Conservation (phyloP, 1,140 invertebrate species). For the Bombus superbus region DNA sequence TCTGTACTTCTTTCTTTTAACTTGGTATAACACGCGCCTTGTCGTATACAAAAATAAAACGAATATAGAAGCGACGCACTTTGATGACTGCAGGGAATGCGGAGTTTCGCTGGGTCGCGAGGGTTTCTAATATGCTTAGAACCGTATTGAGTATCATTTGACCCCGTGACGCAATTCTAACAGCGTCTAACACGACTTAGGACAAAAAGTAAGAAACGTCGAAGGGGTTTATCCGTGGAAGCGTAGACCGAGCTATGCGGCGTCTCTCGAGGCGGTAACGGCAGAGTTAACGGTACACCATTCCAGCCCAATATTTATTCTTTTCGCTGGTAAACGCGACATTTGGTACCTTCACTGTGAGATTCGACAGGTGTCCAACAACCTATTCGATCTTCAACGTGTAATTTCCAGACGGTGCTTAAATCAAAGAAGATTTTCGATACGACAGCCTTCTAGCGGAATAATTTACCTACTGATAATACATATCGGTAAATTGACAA, state of each 20-base stretch:
- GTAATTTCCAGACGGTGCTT: background rate
- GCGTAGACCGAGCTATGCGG: constrained; percentile 62
- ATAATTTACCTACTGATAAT: background rate
- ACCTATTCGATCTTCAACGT: background rate
- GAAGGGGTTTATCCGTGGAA: constrained; percentile 56
- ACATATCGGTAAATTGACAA: background rate
- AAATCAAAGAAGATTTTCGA: background rate
- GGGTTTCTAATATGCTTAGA: background rate
- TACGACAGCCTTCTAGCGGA: background rate
- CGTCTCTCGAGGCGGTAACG: constrained; percentile 81
- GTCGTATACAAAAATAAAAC: no score
- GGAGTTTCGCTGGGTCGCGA: no score
- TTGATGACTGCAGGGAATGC: no score
- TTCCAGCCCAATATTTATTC: constrained; percentile 81
- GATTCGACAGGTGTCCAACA: constrained; percentile 37
- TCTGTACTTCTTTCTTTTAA: background rate
- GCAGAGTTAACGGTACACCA: constrained; percentile 81
- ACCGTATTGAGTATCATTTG: background rate
- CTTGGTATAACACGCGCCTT: background rate
- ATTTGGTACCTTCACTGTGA: constrained; percentile 25
- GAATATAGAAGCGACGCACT: no score
- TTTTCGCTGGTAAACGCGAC: constrained; percentile 71
- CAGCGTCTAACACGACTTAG: constrained; percentile 18
- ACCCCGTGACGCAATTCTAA: constrained; percentile 40
- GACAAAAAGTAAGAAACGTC: constrained; percentile 61